Evolutionary conservation across 2,113 vertebrate genomes (phyloP).

Genomic region (Gymnocephalus cernua): DNA sequence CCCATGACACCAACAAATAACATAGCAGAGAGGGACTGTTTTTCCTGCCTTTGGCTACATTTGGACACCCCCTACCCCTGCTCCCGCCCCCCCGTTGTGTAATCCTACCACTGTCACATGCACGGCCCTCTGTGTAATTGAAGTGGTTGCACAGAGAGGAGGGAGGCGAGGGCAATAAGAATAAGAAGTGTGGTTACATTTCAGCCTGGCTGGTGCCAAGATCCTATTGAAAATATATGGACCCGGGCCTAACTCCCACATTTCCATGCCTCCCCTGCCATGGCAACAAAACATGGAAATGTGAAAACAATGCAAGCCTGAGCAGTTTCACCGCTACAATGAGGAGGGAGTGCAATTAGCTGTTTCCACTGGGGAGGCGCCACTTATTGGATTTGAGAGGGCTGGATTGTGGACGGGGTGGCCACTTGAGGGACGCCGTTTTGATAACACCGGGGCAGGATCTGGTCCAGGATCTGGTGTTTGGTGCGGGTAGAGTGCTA

Average conservation of each 20-base stretch:
- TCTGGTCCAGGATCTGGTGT: conserved; percentile 31
- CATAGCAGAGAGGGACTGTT: conserved; percentile 46
- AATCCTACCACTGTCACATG: conserved; percentile 52
- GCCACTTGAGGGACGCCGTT: conserved; percentile 38
- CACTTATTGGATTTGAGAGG: conserved; percentile 55
- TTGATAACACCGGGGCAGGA: conserved; percentile 3
- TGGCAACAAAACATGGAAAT: conserved; percentile 69
- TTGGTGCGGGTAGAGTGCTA: conserved; percentile 31
- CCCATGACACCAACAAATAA: conserved; percentile 59
- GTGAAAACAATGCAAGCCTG: conserved; percentile 60
- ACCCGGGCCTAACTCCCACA: conserved; percentile 22
- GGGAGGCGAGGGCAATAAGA: conserved; percentile 16
- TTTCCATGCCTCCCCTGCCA: conserved; percentile 60
- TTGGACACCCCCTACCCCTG: conserved; percentile 24
- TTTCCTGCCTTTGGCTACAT: conserved; percentile 43
- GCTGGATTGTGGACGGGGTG: not conserved
- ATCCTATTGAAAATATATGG: conserved; percentile 53
- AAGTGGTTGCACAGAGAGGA: conserved; percentile 43
- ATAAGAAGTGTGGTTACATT: conserved; percentile 54
- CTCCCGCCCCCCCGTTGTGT: conserved; percentile 29
- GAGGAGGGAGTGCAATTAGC: conserved; percentile 57
- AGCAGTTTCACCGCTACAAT: conserved; percentile 34
- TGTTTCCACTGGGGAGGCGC: conserved; percentile 23
- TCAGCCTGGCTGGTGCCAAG: conserved; percentile 41
- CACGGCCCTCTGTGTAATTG: conserved; percentile 47